Percentiles rank a stretch among this genome's conserved stretches.
Conservation (phyloP, 2,113 vertebrate genomes). For the Mugil cephalus region DNA sequence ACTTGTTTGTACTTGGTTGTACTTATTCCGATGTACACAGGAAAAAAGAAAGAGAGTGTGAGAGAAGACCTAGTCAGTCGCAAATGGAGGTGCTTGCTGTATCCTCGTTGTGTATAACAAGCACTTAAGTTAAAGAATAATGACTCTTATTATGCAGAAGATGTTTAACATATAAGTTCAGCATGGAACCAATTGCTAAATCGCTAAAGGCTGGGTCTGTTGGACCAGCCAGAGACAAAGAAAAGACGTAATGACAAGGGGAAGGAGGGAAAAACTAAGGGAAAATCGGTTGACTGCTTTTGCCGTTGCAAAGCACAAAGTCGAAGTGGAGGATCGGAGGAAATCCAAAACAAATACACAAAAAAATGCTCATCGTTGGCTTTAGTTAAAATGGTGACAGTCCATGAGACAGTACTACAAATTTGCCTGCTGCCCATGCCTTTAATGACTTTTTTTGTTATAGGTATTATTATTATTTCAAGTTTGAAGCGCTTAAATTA, state of each 20-base stretch:
- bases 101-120: not conserved
- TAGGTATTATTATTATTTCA: conserved; percentile 14
- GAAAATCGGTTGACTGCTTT: not conserved
- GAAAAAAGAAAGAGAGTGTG: not conserved
- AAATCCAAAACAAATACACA: not conserved
- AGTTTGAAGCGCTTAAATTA: conserved; percentile 16
- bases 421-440: conserved; percentile 28
- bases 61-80: not conserved
- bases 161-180: not conserved
- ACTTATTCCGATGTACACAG: not conserved
- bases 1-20: not conserved
- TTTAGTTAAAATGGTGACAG: not conserved
- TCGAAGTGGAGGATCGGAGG: not conserved
- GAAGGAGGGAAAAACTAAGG: not conserved
- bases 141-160: not conserved
- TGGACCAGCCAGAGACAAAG: not conserved
- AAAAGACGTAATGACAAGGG: not conserved
- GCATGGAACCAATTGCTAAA: not conserved
- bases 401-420: not conserved
- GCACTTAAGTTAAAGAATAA: not conserved
- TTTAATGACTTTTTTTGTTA: conserved; percentile 12
- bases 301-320: conserved; percentile 33
- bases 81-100: too few species aligned
- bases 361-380: not conserved
- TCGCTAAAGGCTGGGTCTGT: not conserved